A percentile compares a stretch with the other conserved stretches of the same genome.
Evolutionary conservation across 1,140 invertebrate genomes (phyloP).

Genomic region (Macrocentrus cingulum): DNA sequence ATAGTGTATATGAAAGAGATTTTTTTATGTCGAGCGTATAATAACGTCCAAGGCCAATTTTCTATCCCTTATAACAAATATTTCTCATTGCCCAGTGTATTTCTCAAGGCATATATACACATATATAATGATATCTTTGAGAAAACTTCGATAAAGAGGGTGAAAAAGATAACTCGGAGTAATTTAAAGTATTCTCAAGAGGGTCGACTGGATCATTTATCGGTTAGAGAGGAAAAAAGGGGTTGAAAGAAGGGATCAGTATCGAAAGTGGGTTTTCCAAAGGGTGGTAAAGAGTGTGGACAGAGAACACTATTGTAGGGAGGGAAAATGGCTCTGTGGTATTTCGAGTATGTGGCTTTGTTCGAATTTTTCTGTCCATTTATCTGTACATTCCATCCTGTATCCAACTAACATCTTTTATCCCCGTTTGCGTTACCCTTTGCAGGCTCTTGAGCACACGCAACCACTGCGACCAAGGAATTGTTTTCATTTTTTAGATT

Average conservation of each 20-base stretch:
- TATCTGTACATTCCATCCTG: conserved; percentile 36
- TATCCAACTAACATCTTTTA: conserved; percentile 4
- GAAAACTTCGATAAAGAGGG: neutral
- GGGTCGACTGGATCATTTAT: conserved; percentile 4
- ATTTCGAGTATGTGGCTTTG: conserved; percentile 47
- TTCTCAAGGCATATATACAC: too few species aligned
- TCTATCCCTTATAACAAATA: neutral
- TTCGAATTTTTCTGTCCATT: conserved; percentile 50
- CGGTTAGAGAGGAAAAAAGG: neutral
- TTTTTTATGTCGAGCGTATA: neutral
- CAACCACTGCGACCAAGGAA: conserved; percentile 19
- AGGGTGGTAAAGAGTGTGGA: neutral
- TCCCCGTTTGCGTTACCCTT: conserved; percentile 10
- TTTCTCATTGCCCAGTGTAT: neutral
- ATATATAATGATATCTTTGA: conserved; percentile 3
- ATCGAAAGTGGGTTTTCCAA: conserved; percentile 1
- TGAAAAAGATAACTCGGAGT: neutral
- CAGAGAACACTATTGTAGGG: neutral
- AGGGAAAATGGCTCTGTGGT: conserved; percentile 29
- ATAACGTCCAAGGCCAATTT: neutral
- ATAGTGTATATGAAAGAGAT: too few species aligned
- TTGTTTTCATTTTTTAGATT: conserved; percentile 29
- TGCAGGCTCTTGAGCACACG: conserved; percentile 18
- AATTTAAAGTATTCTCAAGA: conserved; percentile 9
- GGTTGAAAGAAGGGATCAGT: neutral